These are phyloP conservation scores for Ibycter americanus DNA, from an alignment of 2,797 vertebrate genomes.

Conservation along the genomic window DNA sequence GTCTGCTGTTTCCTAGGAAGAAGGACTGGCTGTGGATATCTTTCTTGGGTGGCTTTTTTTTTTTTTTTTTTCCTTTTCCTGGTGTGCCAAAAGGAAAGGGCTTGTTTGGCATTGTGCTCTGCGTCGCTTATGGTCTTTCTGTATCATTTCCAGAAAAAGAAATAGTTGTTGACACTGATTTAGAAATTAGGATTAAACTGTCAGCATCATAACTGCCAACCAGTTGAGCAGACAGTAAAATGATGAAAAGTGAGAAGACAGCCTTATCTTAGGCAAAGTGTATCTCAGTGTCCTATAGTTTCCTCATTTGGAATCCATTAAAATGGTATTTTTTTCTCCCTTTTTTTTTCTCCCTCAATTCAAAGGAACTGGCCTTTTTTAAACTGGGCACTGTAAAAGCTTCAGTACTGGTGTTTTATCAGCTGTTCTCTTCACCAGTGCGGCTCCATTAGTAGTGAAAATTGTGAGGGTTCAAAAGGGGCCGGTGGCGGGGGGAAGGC, in stretches of 20 bases:
- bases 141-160: conserved; percentile 59
- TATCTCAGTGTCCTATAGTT: neutral
- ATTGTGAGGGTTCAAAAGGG: neutral
- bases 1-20: neutral
- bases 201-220: conserved; percentile 35
- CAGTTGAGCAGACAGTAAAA: conserved; percentile 49
- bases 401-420: neutral
- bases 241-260: conserved; percentile 54
- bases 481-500: neutral
- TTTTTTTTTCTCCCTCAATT: neutral
- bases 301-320: neutral
- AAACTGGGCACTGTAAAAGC: neutral
- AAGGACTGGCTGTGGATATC: neutral
- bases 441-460: neutral
- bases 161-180: conserved; percentile 51
- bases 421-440: neutral
- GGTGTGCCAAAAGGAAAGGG: neutral
- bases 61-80: neutral
- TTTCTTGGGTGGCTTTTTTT: neutral
- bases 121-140: neutral
- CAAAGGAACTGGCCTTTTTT: neutral
- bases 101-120: neutral
- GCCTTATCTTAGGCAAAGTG: neutral
- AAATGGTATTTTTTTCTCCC: neutral
- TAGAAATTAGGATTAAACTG: conserved; percentile 67